These are phyloP conservation scores for Cinara cedri DNA, from an alignment of 2,888 invertebrate species.

Conservation along the genomic window DNA sequence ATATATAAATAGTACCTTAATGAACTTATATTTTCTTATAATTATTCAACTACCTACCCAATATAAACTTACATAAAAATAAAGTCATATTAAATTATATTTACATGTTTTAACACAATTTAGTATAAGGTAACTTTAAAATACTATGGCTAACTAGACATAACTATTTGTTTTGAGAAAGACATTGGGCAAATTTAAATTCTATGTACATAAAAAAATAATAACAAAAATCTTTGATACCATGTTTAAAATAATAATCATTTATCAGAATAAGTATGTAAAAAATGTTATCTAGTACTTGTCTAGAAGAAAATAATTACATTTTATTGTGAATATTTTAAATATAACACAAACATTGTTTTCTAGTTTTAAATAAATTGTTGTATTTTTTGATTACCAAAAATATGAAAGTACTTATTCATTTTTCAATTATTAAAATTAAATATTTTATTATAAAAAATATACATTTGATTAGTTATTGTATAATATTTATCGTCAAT, in stretches of 20 bases:
- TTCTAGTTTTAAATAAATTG: neutral
- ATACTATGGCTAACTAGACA: slow-evolving; percentile 8
- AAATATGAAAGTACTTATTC: neutral
- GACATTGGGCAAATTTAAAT: slow-evolving; percentile 33
- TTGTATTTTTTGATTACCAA: neutral
- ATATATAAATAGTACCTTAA: neutral
- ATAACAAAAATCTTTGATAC: slow-evolving; percentile 21
- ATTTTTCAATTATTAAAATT: neutral
- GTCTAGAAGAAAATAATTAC: neutral
- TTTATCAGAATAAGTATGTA: neutral
- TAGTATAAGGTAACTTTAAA: slow-evolving; percentile 44
- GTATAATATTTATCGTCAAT: neutral
- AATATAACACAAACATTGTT: slow-evolving; percentile 4
- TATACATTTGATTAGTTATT: neutral
- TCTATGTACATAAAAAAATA: slow-evolving; percentile 18
- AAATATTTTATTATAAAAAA: neutral
- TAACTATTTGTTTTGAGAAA: slow-evolving; percentile 16
- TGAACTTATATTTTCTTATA: slow-evolving; percentile 12
- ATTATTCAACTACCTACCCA: slow-evolving; percentile 5
- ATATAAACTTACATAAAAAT: neutral
- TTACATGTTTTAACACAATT: slow-evolving; percentile 16
- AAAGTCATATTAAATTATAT: slow-evolving; percentile 10
- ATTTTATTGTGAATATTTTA: neutral
- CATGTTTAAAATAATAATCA: slow-evolving; percentile 5
- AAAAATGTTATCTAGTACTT: neutral